Evolutionary conservation across 2,797 vertebrate genomes (phyloP).

Genomic region (Danio aesculapii): DNA sequence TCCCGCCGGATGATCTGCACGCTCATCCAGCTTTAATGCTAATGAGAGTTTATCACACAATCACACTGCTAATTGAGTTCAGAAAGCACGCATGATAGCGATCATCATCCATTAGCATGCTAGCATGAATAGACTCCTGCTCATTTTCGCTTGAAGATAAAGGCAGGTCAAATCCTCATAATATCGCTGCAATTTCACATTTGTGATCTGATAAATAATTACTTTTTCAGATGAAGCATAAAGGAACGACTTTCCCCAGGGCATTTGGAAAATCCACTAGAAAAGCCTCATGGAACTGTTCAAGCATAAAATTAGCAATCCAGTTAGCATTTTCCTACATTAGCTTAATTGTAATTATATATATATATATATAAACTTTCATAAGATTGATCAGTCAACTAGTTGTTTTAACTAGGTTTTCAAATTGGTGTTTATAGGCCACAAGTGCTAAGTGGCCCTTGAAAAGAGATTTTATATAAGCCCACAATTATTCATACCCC

Average conservation of each 20-base stretch:
- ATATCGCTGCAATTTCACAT: conserved; percentile 64
- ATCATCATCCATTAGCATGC: conserved; percentile 75
- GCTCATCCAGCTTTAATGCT: conserved; percentile 68
- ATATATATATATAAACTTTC: too few species aligned
- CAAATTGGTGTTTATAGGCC: background rate
- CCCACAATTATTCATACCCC: too few species aligned
- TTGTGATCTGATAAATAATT: conserved; percentile 60
- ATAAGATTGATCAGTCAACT: background rate
- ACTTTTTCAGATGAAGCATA: conserved; percentile 1
- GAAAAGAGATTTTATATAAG: too few species aligned
- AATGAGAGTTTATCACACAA: conserved; percentile 76
- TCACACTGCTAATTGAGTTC: conserved; percentile 82
- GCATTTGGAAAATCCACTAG: background rate
- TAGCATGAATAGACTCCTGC: conserved; percentile 66
- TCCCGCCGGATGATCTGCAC: conserved; percentile 40
- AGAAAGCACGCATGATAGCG: conserved; percentile 75
- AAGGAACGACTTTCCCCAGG: background rate
- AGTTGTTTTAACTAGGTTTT: background rate
- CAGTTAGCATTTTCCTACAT: background rate
- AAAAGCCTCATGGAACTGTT: background rate
- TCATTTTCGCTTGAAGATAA: conserved; percentile 72
- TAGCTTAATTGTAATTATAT: background rate
- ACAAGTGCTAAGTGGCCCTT: too few species aligned
- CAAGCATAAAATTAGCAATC: background rate
- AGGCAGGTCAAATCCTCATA: conserved; percentile 74